Evolutionary conservation across 2,888 invertebrate species (phyloP), one percentile per base, ranked within the genome.

Genomic region (Calameuta idolon): DNA sequence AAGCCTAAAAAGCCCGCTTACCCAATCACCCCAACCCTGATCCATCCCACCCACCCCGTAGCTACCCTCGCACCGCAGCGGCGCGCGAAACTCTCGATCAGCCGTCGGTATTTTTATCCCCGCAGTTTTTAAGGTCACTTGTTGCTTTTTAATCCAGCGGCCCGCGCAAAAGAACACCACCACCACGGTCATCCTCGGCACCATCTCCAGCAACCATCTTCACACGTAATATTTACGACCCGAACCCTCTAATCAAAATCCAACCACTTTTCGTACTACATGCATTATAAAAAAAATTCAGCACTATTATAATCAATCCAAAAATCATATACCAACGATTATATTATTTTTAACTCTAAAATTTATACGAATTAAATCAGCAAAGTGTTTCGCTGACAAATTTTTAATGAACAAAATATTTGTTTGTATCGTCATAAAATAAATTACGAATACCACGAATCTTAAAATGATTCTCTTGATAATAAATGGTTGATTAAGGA

Each of bases 121-220:
- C 86, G 83, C 87, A 85, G 87, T 89, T 90, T 90, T 91, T 90
- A 87, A 90, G 88, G 89, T 90, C 91, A 91, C 91, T 91, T 91
- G 90, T 91, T 91, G 91, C 91, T 89, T 88, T 90, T 89, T 89
- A 89, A 89, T 88, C 89, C 87, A 84, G 84, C 86, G 85, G 86
- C 33, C 74, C 35, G 74, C 35, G 74, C 30, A 23, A 74, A 34
- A 55, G 55, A 55, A 55, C 40, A 40, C 23, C 55, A 55, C 23
- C 23, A 9, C 23, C 55, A 55, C 23, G 55, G 55, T 55, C 55
- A 55, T 23, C 55, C 23, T 23, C 55, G 23, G 9, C 9, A 55
- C 55, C 23, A 23, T 15, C 55, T 23, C 55, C 55, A 23, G 23
- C 23, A 55, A 23, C 55, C 55, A 55, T 55, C 55, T 55, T 55